phyloP scores from a whole-genome alignment of 37 sponge, comb jelly and placozoan species.

The Eunapius fragilis region DNA sequence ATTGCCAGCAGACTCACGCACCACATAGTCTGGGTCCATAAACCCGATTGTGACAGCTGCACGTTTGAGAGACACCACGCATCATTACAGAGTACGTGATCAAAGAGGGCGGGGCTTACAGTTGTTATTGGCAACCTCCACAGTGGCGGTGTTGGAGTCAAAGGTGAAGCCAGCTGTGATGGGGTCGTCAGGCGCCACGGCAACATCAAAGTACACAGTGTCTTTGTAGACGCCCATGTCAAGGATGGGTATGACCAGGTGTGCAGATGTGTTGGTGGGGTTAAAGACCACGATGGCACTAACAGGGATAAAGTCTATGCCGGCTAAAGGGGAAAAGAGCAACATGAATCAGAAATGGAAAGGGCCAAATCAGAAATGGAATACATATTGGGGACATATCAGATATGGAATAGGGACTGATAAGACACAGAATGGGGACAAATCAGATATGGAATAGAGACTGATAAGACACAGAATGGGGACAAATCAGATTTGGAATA shows the following conservation, averaged over 20 bases:
- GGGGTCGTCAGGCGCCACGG: neutral
- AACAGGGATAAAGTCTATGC: neutral
- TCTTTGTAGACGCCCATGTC: neutral
- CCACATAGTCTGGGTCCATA: neutral
- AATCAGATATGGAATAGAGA: neutral
- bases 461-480: too few species aligned
- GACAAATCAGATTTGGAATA: neutral
- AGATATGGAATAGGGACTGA: neutral
- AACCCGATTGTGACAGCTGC: neutral
- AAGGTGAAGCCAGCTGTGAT: neutral
- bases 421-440: too few species aligned
- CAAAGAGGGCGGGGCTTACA: neutral
- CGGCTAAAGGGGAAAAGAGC: neutral
- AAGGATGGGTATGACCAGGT: neutral
- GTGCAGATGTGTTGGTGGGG: neutral
- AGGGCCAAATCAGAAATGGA: too few species aligned
- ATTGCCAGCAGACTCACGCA: neutral
- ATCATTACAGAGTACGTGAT: neutral
- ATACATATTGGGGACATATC: too few species aligned
- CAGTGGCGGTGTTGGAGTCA: neutral
- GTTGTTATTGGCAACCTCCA: neutral
- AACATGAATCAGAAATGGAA: neutral
- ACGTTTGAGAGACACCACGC: too few species aligned
- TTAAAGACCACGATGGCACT: neutral
- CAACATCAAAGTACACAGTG: neutral